phyloP scores from a whole-genome alignment of 2,888 invertebrate genomes.

The Phortica magna region DNA sequence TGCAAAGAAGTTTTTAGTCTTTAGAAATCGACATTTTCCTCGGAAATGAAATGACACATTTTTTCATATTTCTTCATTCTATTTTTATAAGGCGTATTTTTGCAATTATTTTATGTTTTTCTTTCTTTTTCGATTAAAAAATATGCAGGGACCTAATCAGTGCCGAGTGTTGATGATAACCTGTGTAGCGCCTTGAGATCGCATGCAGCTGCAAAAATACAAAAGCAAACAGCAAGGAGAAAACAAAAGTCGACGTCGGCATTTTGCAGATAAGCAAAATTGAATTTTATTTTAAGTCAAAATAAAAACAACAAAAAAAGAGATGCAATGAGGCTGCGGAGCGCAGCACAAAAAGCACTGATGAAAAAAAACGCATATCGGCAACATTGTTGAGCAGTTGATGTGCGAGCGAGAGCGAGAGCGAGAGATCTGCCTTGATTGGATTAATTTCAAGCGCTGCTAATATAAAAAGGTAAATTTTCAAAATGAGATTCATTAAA shows the following conservation, averaged over 20 bases:
- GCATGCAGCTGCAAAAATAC: slow-evolving; percentile 47
- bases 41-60: not conserved
- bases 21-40: not conserved
- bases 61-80: not conserved
- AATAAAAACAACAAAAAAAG: slow-evolving; percentile 40
- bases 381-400: slow-evolving; percentile 6
- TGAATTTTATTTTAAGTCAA: slow-evolving; percentile 50
- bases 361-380: not conserved
- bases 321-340: not conserved
- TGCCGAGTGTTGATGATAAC: not conserved
- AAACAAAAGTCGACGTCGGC: slow-evolving; percentile 12
- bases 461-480: slow-evolving; percentile 7
- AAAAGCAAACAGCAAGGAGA: slow-evolving; percentile 39
- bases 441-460: too few relatives aligned
- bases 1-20: not conserved
- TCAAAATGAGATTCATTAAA: too few relatives aligned
- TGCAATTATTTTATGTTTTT: not conserved
- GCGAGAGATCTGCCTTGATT: too few relatives aligned
- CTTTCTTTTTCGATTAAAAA: slow-evolving; percentile 31
- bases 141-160: not conserved
- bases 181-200: slow-evolving; percentile 23
- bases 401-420: not conserved
- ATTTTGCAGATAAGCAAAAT: slow-evolving; percentile 38
- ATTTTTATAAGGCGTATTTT: not conserved
- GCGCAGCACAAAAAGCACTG: not conserved